Base-by-base conservation (phyloP, 2,888 invertebrate species). In the Megastigmus dorsalis region DNA sequence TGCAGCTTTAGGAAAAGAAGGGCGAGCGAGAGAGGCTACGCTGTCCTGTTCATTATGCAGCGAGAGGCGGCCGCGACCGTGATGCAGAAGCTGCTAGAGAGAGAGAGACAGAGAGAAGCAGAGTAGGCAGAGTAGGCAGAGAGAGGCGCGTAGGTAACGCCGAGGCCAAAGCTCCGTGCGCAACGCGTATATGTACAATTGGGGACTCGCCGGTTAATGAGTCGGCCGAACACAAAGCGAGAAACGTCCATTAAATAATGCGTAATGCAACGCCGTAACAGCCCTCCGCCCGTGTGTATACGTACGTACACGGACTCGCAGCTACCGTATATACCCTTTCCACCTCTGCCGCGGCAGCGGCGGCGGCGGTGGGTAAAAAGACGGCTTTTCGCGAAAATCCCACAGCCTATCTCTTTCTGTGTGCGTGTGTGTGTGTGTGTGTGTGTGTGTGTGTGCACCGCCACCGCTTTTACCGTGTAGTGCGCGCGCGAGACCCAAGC, bases 221-320 rank as follows among this genome's bases (percentile, higher is more conserved):
- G 86, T 85, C 83, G 80, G 82, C 81, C 81, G 84, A 84, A 84
- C 84, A 85, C 85, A 86, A 86, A 86, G 86, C 84, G 85, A 85
- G 85, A 86, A 86, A 85, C 84, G 83, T 84, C 82, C 86, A 85
- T 86, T 85, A 85, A 85, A 86, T 85, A 86, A 86, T 86, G 84
- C 83, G 84, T 83, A 80, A 83, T 85, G 84, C 82, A 84, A 82
- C 79, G 82, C 78, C 81, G 74, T 59, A 57, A 68, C 75, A 26
- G 68, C 38, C 54, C 48, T 41, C 33, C 65, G 66, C 36, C 41
- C 36, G n/a, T n/a, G n/a, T n/a, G n/a, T n/a, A n/a, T n/a, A n/a
- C n/a, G n/a, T n/a, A n/a, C n/a, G n/a, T n/a, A n/a, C n/a, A n/a
- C n/a, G n/a, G n/a, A n/a, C 30, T 48, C 41, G 30, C 54, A 3